Percentiles rank a stretch among this genome's conserved stretches.
These are phyloP conservation scores for Sympetrum striolatum DNA, from an alignment of 2,888 invertebrate genomes.

Conservation along the genomic window DNA sequence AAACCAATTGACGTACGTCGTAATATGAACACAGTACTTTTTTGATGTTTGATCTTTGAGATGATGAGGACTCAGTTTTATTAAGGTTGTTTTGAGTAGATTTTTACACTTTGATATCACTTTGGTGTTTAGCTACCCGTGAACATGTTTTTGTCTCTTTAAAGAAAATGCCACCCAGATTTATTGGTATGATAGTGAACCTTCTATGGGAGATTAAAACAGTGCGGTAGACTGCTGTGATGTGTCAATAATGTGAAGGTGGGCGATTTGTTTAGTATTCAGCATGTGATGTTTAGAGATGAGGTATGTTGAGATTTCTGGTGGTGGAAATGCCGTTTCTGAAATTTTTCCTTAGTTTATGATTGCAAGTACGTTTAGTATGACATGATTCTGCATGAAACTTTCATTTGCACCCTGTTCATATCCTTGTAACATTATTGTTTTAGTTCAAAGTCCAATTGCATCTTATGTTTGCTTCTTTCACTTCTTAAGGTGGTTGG, in stretches of 20 bases:
- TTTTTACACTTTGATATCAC: neutral
- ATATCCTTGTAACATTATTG: neutral
- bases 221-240: conserved; percentile 17
- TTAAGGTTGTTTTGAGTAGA: too few relatives aligned
- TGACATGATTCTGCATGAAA: neutral
- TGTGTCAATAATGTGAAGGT: conserved; percentile 13
- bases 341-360: neutral
- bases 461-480: neutral
- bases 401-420: too few relatives aligned
- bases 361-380: neutral
- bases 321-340: neutral
- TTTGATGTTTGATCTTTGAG: too few relatives aligned
- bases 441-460: neutral
- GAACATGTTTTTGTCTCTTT: conserved; percentile 19
- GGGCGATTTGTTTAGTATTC: conserved; percentile 11
- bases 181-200: conserved; percentile 29
- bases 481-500: neutral
- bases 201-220: conserved; percentile 40
- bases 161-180: conserved; percentile 39
- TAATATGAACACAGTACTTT: too few relatives aligned
- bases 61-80: too few relatives aligned
- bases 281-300: conserved; percentile 5
- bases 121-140: neutral
- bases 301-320: neutral
- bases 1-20: too few relatives aligned